These are phyloP conservation scores for Stenodema calcarata DNA, from an alignment of 2,888 invertebrate genomes.

Conservation along the genomic window DNA sequence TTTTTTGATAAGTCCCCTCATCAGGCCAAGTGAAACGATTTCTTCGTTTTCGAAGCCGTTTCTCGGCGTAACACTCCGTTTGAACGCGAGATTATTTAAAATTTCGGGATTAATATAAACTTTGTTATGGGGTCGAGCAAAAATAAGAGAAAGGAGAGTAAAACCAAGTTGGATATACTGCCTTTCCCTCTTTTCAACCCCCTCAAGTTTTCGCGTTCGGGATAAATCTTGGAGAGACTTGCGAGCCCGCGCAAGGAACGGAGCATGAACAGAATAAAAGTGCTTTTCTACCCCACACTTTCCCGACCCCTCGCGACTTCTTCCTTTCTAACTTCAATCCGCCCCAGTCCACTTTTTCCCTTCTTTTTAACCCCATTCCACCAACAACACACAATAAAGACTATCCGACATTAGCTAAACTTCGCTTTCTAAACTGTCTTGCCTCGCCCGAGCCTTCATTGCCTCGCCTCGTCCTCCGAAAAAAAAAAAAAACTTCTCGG, in stretches of 20 bases:
- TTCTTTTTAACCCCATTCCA: not conserved
- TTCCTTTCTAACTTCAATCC: constrained; percentile 4
- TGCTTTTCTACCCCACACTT: not conserved
- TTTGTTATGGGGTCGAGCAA: not conserved
- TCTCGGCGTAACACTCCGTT: not conserved
- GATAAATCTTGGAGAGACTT: constrained; percentile 4
- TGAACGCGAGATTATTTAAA: not conserved
- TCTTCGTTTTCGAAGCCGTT: too few species aligned
- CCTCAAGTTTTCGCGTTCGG: not conserved
- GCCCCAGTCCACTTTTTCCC: not conserved
- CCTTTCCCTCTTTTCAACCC: not conserved
- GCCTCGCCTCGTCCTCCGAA: not conserved
- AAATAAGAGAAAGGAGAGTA: not conserved
- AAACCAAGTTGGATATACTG: not conserved
- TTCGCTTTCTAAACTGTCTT: constrained; percentile 31
- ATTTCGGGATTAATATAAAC: constrained; percentile 3
- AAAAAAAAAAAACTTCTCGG: not conserved
- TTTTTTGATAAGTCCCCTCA: too few species aligned
- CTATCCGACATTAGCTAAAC: constrained; percentile 36
- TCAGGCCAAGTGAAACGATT: too few species aligned
- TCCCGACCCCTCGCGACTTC: not conserved
- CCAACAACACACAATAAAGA: constrained; percentile 39
- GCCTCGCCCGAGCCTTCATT: not conserved
- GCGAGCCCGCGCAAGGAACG: not conserved
- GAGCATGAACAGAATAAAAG: constrained; percentile 4